Evolutionary conservation across 2,113 vertebrate genomes (phyloP).

Genomic region (Tautogolabrus adspersus): DNA sequence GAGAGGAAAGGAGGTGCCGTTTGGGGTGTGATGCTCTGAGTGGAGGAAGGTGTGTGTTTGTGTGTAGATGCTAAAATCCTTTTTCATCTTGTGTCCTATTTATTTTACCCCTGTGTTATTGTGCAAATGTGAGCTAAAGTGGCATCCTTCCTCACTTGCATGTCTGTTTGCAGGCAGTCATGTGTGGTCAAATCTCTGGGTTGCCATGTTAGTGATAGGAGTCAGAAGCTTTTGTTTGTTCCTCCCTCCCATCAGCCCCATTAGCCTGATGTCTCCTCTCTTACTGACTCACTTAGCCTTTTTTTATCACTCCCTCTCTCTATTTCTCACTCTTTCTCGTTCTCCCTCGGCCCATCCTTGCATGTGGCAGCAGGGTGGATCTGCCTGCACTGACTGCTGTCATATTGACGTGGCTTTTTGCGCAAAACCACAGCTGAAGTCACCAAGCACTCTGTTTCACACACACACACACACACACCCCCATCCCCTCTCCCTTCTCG

Average conservation of each 20-base stretch:
- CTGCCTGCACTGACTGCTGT: slow-evolving; percentile 67
- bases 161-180: slow-evolving; percentile 58
- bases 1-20: slow-evolving; percentile 78
- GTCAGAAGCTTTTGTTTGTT: slow-evolving; percentile 77
- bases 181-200: slow-evolving; percentile 68
- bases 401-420: slow-evolving; percentile 66
- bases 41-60: slow-evolving; percentile 59
- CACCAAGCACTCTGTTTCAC: slow-evolving; percentile 56
- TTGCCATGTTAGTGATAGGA: slow-evolving; percentile 66
- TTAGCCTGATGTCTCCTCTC: slow-evolving; percentile 69
- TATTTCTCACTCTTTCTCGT: slow-evolving; percentile 11
- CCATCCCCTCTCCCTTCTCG: slow-evolving; percentile 3
- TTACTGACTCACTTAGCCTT: slow-evolving; percentile 68
- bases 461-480: slow-evolving; percentile 9
- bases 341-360: slow-evolving; percentile 38
- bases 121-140: slow-evolving; percentile 20
- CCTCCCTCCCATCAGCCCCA: slow-evolving; percentile 66
- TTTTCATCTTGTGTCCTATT: slow-evolving; percentile 65
- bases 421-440: slow-evolving; percentile 63
- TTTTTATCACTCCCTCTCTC: slow-evolving; percentile 1
- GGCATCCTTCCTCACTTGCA: slow-evolving; percentile 1
- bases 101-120: slow-evolving; percentile 41
- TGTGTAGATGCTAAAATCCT: slow-evolving; percentile 55
- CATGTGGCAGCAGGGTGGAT: slow-evolving; percentile 73
- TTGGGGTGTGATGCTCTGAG: slow-evolving; percentile 67